phyloP scores from a whole-genome alignment of 2,113 vertebrate species.

The Origma solitaria region DNA sequence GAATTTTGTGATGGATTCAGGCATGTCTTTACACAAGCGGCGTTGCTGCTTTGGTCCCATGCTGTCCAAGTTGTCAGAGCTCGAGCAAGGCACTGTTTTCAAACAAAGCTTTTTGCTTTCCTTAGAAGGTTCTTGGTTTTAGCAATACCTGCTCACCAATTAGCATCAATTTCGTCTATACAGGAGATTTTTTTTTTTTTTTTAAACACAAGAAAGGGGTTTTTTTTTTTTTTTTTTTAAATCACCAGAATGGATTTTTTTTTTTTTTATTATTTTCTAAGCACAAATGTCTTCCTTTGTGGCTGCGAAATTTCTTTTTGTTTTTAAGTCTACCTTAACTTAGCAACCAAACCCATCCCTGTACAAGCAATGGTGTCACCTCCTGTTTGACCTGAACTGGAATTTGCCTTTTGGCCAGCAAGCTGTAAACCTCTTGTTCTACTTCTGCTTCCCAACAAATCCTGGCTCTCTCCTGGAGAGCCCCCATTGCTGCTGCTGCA shows the following conservation, averaged over 20 bases:
- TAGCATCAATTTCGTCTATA: not conserved
- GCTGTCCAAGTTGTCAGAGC: not conserved
- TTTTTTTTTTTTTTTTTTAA: not conserved
- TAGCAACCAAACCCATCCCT: not conserved
- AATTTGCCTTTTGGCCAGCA: not conserved
- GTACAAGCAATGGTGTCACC: not conserved
- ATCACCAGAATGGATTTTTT: not conserved
- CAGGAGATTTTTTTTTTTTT: not conserved
- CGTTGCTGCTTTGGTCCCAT: not conserved
- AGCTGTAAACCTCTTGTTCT: not conserved
- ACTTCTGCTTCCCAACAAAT: not conserved
- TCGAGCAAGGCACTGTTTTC: not conserved
- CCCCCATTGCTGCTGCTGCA: not conserved
- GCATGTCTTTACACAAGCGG: not conserved
- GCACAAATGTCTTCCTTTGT: not conserved
- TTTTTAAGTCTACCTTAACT: not conserved
- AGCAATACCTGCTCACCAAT: not conserved
- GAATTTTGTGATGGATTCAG: not conserved
- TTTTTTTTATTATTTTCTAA: not conserved
- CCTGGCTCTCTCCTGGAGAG: not conserved
- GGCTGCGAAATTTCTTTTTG: not conserved
- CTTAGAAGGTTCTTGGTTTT: not conserved
- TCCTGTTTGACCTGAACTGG: not conserved
- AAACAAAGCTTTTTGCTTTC: not conserved
- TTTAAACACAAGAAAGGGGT: too few species aligned